phyloP scores from a whole-genome alignment of 2,888 invertebrate genomes.

The Dryomyza anilis region DNA sequence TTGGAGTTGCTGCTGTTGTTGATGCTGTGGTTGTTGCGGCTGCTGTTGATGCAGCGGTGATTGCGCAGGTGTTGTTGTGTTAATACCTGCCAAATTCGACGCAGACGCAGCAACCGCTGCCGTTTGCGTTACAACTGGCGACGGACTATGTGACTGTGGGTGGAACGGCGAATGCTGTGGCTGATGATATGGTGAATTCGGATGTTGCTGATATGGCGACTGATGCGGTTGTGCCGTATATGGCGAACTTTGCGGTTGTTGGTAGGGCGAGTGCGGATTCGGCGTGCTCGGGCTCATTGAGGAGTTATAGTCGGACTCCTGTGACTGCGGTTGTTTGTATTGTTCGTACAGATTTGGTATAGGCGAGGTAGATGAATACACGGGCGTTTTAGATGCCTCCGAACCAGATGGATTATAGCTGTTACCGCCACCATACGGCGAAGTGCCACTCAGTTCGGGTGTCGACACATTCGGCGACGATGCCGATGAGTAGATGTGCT shows the following conservation, averaged over 20 bases:
- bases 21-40: slow-evolving; percentile 39
- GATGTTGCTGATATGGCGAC: slow-evolving; percentile 58
- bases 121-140: slow-evolving; percentile 37
- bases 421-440: slow-evolving; percentile 56
- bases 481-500: slow-evolving; percentile 67
- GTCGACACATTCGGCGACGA: slow-evolving; percentile 64
- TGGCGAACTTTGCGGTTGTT: slow-evolving; percentile 63
- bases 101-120: not conserved
- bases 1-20: slow-evolving; percentile 48
- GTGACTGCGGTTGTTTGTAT: slow-evolving; percentile 63
- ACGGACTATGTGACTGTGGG: slow-evolving; percentile 44
- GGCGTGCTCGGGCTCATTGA: slow-evolving; percentile 64
- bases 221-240: slow-evolving; percentile 57
- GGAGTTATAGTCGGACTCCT: slow-evolving; percentile 65
- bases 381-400: slow-evolving; percentile 58
- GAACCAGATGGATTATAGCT: slow-evolving; percentile 59
- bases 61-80: slow-evolving; percentile 33
- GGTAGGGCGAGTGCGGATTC: slow-evolving; percentile 64
- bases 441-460: slow-evolving; percentile 59
- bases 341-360: slow-evolving; percentile 66
- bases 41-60: slow-evolving; percentile 40
- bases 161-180: slow-evolving; percentile 43
- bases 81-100: slow-evolving; percentile 16
- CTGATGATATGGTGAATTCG: slow-evolving; percentile 45
- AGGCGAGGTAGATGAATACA: slow-evolving; percentile 57